Conservation (phyloP, 2,797 vertebrate genomes). For the Choloepus didactylus region DNA sequence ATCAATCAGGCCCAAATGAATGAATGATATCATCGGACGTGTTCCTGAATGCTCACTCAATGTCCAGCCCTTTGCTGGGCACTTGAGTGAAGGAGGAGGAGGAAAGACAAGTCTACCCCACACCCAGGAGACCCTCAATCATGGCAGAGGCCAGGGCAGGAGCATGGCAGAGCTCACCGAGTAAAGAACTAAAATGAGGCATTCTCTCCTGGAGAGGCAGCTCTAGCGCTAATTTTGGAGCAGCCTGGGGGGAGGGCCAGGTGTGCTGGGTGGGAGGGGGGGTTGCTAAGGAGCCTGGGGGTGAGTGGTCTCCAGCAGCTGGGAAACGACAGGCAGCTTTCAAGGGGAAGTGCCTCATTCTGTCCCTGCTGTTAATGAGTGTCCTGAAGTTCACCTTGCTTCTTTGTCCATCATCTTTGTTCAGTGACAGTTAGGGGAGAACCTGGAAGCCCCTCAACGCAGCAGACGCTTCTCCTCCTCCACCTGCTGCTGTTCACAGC, state of each 20-base stretch:
- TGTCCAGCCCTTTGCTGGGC: neutral
- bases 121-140: neutral
- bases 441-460: slow-evolving; percentile 75
- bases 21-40: neutral
- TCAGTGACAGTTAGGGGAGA: slow-evolving; percentile 81
- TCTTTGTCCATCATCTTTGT: slow-evolving; percentile 82
- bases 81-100: neutral
- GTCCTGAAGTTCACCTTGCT: slow-evolving; percentile 81
- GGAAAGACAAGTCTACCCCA: neutral
- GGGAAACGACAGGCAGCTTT: slow-evolving; percentile 18
- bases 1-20: neutral
- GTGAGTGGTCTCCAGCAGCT: neutral
- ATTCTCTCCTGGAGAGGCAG: neutral
- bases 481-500: slow-evolving; percentile 84
- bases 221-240: neutral
- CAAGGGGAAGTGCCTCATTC: neutral
- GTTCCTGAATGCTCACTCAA: neutral
- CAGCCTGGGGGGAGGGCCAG: neutral
- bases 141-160: neutral
- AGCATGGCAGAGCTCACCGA: neutral
- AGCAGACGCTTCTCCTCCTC: slow-evolving; percentile 79
- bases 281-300: neutral
- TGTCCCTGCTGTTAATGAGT: slow-evolving; percentile 77
- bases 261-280: neutral
- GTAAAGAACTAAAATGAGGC: neutral